These are phyloP conservation scores for Aleiodes sp. DNA, from an alignment of 1,140 invertebrate species.

Conservation along the genomic window DNA sequence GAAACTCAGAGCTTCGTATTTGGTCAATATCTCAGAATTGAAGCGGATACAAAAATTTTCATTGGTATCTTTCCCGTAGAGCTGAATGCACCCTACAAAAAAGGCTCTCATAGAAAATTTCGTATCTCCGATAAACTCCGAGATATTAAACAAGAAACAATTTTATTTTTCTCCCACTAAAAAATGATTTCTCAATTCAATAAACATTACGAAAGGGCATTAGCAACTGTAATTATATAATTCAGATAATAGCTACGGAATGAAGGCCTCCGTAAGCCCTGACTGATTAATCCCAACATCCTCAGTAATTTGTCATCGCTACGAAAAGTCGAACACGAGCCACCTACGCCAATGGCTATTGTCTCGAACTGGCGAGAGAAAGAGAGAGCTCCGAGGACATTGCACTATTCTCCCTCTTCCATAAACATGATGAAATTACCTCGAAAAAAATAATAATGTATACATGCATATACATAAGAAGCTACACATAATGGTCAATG, in stretches of 20 bases:
- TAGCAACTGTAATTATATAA: not conserved
- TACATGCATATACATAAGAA: not conserved
- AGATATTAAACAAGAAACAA: too few relatives aligned
- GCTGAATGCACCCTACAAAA: too few relatives aligned
- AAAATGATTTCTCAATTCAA: too few relatives aligned
- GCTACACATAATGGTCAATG: constrained; percentile 25
- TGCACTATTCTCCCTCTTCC: constrained; percentile 29
- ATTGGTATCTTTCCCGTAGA: too few relatives aligned
- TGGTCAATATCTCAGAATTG: too few relatives aligned
- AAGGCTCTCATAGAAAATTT: too few relatives aligned
- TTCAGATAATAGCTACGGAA: not conserved
- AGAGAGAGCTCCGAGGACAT: constrained; percentile 35
- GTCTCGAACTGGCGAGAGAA: constrained; percentile 23
- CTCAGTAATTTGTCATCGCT: not conserved
- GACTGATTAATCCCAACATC: not conserved
- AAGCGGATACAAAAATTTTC: too few relatives aligned
- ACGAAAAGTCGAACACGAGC: constrained; percentile 28
- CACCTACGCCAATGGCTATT: constrained; percentile 44
- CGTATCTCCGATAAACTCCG: too few relatives aligned
- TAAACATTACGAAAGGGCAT: too few relatives aligned
- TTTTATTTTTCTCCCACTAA: too few relatives aligned
- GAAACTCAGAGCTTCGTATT: too few relatives aligned
- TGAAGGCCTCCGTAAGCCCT: not conserved
- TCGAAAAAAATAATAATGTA: not conserved
- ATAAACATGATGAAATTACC: not conserved